Base-by-base conservation (phyloP, 2,797 vertebrate species). In the Petrocephalus sullivani region DNA sequence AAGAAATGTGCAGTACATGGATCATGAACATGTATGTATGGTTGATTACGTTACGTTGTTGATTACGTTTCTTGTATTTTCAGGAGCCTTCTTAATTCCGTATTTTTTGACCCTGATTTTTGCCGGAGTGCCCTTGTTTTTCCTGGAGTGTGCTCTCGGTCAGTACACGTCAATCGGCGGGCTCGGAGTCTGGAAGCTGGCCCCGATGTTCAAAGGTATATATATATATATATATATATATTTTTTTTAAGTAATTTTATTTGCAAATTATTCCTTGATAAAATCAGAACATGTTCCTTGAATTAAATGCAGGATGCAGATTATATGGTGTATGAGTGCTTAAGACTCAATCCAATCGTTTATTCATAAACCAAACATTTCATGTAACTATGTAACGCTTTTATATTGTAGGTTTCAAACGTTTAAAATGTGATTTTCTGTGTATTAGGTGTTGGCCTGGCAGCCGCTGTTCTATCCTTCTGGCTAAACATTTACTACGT, bases 401-500 rank as follows among this genome's bases (percentile, higher is more conserved):
- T 86, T 3, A 41, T 33, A 41, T 37, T 58, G 16, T 37, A 46
- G 4, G 14, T n/a, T 61, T 41, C 1, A 10, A 49, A 21, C 33
- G 16, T 57, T 37, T 86, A 60, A 16, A 71, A 57, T 37, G 12
- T 37, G 6, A 37, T 58, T 86, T 60, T 57, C 7, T 57, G 51
- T 37, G 37, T 87, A 84, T 90, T 93, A 99, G 98, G 98, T 93
- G 98, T 99, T 91, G 98, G 98, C 46, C 94, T 99, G 85, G 98
- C 98, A 19, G 98, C 98, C 82, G 98, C 97, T 54, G 97, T 99
- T 91, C 94, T 99, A 1, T 99, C 98, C 64, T 99, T 99, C 95
- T 99, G 98, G 98, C 97, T 99, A 90, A 99, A 99, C 94, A 99
- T 99, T 93, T 99, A 99, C 95, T 99, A 99, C 94, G 98, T 99